A percentile compares a stretch with the other conserved stretches of the same genome.
These are phyloP conservation scores for Amyelois transitella DNA, from an alignment of 1,140 invertebrate genomes.

Conservation along the genomic window DNA sequence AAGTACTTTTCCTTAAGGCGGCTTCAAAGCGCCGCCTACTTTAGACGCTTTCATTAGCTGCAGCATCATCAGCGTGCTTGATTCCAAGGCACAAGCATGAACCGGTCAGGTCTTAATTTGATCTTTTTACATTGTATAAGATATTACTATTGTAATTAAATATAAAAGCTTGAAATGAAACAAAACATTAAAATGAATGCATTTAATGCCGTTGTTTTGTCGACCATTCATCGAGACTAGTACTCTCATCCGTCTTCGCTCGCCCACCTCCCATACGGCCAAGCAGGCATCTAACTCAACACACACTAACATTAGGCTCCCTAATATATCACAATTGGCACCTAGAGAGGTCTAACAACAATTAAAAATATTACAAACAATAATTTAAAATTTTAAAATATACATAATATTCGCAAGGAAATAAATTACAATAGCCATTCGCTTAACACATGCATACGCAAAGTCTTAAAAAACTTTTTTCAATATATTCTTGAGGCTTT, in stretches of 20 bases:
- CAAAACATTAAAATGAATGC: slow-evolving; percentile 42
- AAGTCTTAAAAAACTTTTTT: slow-evolving; percentile 78
- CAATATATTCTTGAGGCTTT: slow-evolving; percentile 78
- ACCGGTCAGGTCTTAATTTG: too few relatives aligned
- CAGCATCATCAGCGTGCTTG: too few relatives aligned
- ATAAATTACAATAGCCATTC: slow-evolving; percentile 57
- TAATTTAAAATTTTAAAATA: slow-evolving; percentile 58
- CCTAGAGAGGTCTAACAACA: slow-evolving; percentile 54
- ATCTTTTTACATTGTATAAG: too few relatives aligned
- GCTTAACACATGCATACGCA: slow-evolving; percentile 24
- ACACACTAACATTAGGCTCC: slow-evolving; percentile 56
- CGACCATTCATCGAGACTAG: slow-evolving; percentile 46
- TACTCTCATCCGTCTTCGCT: slow-evolving; percentile 27
- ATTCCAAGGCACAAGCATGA: too few relatives aligned
- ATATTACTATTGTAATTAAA: too few relatives aligned
- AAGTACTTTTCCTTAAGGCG: too few relatives aligned
- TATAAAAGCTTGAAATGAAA: slow-evolving; percentile 46
- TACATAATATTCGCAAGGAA: slow-evolving; percentile 53
- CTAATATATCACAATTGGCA: slow-evolving; percentile 72
- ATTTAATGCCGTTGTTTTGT: slow-evolving; percentile 70
- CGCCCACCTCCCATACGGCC: slow-evolving; percentile 12
- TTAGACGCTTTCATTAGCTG: too few relatives aligned
- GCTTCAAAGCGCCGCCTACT: too few relatives aligned
- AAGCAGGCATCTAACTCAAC: slow-evolving; percentile 36
- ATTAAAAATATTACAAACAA: slow-evolving; percentile 51